Conservation (phyloP, 2,113 vertebrate species). For the Silurus glanis region DNA sequence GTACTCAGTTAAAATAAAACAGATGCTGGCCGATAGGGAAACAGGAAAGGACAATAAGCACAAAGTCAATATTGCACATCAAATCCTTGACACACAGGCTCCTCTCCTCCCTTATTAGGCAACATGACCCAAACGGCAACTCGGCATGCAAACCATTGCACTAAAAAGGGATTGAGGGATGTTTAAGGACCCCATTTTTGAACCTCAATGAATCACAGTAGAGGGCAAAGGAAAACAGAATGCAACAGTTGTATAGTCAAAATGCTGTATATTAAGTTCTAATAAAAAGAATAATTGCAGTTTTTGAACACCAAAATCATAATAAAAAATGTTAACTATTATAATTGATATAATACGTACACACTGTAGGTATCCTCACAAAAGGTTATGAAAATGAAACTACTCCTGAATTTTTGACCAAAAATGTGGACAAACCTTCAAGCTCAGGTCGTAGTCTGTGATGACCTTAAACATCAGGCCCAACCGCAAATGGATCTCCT, state of each 20-base stretch:
- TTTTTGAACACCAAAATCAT: background rate
- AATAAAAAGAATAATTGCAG: no score
- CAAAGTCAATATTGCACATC: constrained; percentile 1
- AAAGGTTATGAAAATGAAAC: background rate
- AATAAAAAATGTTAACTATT: no score
- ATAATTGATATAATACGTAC: background rate
- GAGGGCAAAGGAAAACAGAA: background rate
- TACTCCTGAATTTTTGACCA: background rate
- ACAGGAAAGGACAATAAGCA: background rate
- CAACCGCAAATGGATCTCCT: constrained; percentile 98
- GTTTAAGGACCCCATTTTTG: background rate
- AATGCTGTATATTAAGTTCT: no score
- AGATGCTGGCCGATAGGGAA: background rate
- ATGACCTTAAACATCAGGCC: constrained; percentile 99
- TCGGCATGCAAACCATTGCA: constrained; percentile 38
- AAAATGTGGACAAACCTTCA: constrained; percentile 81
- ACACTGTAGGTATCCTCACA: background rate
- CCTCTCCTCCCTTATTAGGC: constrained; percentile 18
- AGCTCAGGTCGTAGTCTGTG: constrained; percentile 96
- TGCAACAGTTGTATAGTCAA: background rate
- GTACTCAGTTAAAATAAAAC: background rate
- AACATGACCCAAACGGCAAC: constrained; percentile 47
- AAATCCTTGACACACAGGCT: background rate
- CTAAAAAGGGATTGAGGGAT: background rate
- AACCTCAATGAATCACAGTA: background rate